Conservation (phyloP, 2,888 invertebrate species). For the Psylliodes chrysocephalus region DNA sequence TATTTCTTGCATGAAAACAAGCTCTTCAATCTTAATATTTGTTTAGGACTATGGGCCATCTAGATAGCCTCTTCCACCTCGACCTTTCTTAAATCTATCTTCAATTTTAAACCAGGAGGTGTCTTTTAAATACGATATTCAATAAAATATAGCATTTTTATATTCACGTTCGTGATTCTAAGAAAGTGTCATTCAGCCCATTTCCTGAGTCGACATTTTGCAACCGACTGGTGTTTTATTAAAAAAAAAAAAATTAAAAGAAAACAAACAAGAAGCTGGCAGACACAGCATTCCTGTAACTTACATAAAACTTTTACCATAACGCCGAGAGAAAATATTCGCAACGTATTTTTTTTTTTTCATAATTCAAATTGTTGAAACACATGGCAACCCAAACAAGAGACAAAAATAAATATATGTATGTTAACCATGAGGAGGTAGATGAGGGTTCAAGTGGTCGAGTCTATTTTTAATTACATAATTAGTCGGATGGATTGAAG, state of each 20-base stretch:
- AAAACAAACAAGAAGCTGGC: background rate
- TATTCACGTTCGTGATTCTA: too few relatives aligned
- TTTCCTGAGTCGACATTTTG: background rate
- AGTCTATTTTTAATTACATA: slow-evolving; percentile 11
- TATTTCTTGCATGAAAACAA: too few relatives aligned
- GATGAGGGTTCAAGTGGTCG: slow-evolving; percentile 15
- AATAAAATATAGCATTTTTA: too few relatives aligned
- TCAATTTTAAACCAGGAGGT: too few relatives aligned
- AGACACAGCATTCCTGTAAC: slow-evolving; percentile 1
- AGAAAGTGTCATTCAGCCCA: background rate
- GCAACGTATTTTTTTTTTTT: slow-evolving; percentile 23
- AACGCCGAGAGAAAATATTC: slow-evolving; percentile 7
- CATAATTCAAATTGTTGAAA: slow-evolving; percentile 11
- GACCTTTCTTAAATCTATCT: too few relatives aligned
- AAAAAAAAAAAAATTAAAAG: slow-evolving; percentile 2
- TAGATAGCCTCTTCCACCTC: too few relatives aligned
- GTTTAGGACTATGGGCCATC: too few relatives aligned
- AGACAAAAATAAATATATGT: background rate
- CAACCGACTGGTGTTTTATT: slow-evolving; percentile 8
- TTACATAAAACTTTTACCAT: background rate
- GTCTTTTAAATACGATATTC: too few relatives aligned
- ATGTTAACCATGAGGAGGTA: slow-evolving; percentile 11
- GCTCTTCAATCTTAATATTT: too few relatives aligned
- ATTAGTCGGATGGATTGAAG: slow-evolving; percentile 3
- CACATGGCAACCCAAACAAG: slow-evolving; percentile 4